Percentiles rank a stretch among this genome's conserved stretches.
These are phyloP conservation scores for Varanus komodoensis DNA, from an alignment of 2,113 vertebrate genomes.

Conservation along the genomic window DNA sequence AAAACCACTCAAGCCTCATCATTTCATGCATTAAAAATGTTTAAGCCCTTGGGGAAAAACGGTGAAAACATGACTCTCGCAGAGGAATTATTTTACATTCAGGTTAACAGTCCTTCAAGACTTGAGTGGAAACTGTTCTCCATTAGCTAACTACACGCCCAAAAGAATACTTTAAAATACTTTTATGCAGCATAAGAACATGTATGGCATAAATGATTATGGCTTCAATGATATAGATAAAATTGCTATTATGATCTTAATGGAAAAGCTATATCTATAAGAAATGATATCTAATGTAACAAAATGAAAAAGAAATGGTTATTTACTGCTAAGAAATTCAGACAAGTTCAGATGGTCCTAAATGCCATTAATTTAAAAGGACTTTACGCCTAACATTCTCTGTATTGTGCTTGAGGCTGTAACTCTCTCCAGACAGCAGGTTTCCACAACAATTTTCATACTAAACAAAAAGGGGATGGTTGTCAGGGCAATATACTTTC, in stretches of 20 bases:
- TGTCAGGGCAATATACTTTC: not conserved
- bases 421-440: not conserved
- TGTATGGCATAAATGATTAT: not conserved
- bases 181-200: not conserved
- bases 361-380: not conserved
- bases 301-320: not conserved
- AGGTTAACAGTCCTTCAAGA: conserved; percentile 22
- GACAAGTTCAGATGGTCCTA: not conserved
- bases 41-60: not conserved
- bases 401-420: not conserved
- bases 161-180: not conserved
- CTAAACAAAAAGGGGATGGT: not conserved
- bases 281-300: not conserved
- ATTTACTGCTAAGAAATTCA: not conserved
- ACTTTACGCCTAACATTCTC: not conserved
- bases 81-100: conserved; percentile 40
- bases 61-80: conserved; percentile 35
- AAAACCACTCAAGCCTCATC: conserved; percentile 26
- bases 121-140: not conserved
- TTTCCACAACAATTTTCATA: not conserved
- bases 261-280: not conserved
- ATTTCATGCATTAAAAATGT: conserved; percentile 33
- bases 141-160: not conserved
- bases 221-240: not conserved
- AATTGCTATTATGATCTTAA: not conserved